phyloP scores from a whole-genome alignment of 2,113 vertebrate genomes.

The Columbina picui region DNA sequence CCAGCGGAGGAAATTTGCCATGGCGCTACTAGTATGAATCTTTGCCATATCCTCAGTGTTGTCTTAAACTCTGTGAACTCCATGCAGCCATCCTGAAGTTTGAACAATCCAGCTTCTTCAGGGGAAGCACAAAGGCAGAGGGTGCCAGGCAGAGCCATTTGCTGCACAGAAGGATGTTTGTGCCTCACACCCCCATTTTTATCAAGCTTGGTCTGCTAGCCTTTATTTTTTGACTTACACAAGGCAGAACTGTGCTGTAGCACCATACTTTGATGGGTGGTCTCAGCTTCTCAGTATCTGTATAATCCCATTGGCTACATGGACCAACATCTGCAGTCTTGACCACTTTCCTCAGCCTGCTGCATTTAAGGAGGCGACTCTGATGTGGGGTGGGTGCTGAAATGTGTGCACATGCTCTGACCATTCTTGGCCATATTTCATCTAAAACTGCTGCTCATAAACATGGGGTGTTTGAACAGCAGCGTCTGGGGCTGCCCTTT shows the following conservation, averaged over 20 bases:
- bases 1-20: background rate
- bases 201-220: background rate
- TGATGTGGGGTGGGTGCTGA: background rate
- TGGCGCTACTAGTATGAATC: rapidly evolving
- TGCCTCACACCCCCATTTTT: rapidly evolving
- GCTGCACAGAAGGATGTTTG: background rate
- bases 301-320: background rate
- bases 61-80: background rate
- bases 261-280: background rate
- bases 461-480: background rate
- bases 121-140: background rate
- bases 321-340: background rate
- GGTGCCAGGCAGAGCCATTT: background rate
- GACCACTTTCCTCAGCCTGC: background rate
- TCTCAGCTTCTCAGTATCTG: background rate
- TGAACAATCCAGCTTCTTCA: background rate
- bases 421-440: background rate
- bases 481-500: background rate
- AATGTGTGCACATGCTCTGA: rapidly evolving
- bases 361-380: background rate
- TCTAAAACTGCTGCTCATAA: background rate
- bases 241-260: background rate
- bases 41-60: too few relatives aligned
- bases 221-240: background rate
- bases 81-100: background rate